Evolutionary conservation across 1,140 invertebrate species (phyloP).

Genomic region (Drosophila oshimai): DNA sequence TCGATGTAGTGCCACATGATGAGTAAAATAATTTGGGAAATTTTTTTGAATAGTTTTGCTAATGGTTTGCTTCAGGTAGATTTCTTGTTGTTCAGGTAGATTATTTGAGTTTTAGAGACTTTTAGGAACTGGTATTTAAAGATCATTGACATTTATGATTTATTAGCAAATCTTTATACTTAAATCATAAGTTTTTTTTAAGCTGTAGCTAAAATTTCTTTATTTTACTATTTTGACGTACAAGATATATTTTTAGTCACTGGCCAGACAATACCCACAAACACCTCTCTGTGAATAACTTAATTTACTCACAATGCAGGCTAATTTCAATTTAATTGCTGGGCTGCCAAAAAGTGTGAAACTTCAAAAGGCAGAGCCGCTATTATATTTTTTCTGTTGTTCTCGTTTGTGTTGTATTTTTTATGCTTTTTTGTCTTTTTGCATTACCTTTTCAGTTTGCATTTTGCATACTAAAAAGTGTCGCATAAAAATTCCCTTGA

Average conservation of each 20-base stretch:
- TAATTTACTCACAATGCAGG: constrained; percentile 24
- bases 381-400: constrained; percentile 14
- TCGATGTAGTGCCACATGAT: constrained; percentile 51
- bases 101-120: not conserved
- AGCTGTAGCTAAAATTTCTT: no score
- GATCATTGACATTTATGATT: no score
- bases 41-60: not conserved
- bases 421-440: constrained; percentile 10
- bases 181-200: no score
- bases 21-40: constrained; percentile 25
- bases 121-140: not conserved
- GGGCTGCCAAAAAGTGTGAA: constrained; percentile 26
- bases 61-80: not conserved
- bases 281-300: constrained; percentile 35
- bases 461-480: constrained; percentile 56
- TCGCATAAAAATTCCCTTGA: constrained; percentile 46
- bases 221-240: no score
- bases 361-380: constrained; percentile 39
- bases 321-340: constrained; percentile 50
- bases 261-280: not conserved
- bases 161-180: no score
- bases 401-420: constrained; percentile 21
- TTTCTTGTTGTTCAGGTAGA: not conserved
- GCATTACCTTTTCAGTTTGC: constrained; percentile 23
- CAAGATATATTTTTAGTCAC: constrained; percentile 10